Percentiles rank a stretch among this genome's conserved stretches.
Evolutionary conservation across 2,797 vertebrate species (phyloP).

Genomic region (Tiaroga cobitis): DNA sequence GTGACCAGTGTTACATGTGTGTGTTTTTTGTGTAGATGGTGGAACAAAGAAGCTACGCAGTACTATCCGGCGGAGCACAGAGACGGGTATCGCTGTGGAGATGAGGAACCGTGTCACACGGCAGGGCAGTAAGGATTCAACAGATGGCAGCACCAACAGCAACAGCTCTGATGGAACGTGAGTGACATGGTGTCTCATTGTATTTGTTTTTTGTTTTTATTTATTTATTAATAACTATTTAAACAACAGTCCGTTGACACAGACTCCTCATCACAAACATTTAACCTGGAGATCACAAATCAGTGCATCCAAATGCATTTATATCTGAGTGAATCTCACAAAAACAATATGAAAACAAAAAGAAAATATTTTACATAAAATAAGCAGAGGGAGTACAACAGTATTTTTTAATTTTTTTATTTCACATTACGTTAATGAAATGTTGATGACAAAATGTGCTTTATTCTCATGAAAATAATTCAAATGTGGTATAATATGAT

Average conservation of each 20-base stretch:
- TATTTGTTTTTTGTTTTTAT: neutral
- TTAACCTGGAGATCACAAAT: neutral
- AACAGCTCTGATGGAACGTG: slow-evolving; percentile 98
- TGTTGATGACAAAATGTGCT: neutral
- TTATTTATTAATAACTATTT: neutral
- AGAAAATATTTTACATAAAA: neutral
- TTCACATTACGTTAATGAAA: neutral
- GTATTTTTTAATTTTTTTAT: neutral
- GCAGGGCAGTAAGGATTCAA: slow-evolving; percentile 96
- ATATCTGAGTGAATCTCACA: neutral
- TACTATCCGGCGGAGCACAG: slow-evolving; percentile 95
- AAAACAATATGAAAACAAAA: neutral
- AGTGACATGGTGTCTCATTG: slow-evolving; percentile 61
- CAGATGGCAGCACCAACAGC: slow-evolving; percentile 97
- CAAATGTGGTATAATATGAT: neutral
- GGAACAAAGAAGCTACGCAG: slow-evolving; percentile 96
- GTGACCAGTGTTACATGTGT: neutral
- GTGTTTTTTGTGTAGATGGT: slow-evolving; percentile 77
- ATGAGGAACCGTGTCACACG: slow-evolving; percentile 94
- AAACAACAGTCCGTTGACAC: neutral
- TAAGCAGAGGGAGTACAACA: neutral
- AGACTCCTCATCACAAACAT: neutral
- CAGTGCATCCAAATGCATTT: neutral
- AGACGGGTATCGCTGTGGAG: slow-evolving; percentile 97
- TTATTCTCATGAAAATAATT: neutral